Conservation (phyloP, 1,140 invertebrate species). For the Drosophila pachea region DNA sequence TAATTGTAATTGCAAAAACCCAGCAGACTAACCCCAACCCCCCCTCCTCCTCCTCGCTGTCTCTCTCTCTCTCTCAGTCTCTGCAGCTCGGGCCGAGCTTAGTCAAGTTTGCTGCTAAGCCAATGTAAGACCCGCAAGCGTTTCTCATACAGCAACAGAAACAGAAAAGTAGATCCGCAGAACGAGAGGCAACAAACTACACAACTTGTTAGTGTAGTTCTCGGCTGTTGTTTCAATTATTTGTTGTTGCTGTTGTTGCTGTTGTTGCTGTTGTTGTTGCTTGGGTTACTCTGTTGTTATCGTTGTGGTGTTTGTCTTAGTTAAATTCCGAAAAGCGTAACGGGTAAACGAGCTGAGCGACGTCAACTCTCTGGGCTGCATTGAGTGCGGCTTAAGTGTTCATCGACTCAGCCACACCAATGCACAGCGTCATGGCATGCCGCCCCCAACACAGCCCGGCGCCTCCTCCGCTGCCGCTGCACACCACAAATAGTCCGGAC, state of each 20-base stretch:
- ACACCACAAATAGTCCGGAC: slow-evolving; percentile 17
- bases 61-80: slow-evolving; percentile 12
- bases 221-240: slow-evolving; percentile 25
- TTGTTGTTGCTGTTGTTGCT: slow-evolving; percentile 34
- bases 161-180: slow-evolving; percentile 32
- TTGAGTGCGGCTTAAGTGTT: slow-evolving; percentile 76
- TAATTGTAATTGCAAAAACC: slow-evolving; percentile 71
- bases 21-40: slow-evolving; percentile 6
- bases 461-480: background rate
- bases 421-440: slow-evolving; percentile 4
- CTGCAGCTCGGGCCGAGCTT: slow-evolving; percentile 44
- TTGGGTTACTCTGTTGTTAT: slow-evolving; percentile 65
- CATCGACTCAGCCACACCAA: slow-evolving; percentile 73
- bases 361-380: slow-evolving; percentile 53
- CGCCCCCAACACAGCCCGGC: background rate
- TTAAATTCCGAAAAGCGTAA: slow-evolving; percentile 75
- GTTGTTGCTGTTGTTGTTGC: slow-evolving; percentile 36
- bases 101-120: slow-evolving; percentile 75
- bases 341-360: slow-evolving; percentile 62
- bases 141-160: slow-evolving; percentile 63
- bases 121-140: slow-evolving; percentile 74
- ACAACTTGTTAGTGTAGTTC: slow-evolving; percentile 55
- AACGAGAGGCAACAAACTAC: slow-evolving; percentile 66
- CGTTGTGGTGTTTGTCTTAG: slow-evolving; percentile 74
- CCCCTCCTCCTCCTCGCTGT: background rate